These are phyloP conservation scores for Psilopogon haemacephalus DNA, from an alignment of 2,113 vertebrate genomes.

Conservation along the genomic window DNA sequence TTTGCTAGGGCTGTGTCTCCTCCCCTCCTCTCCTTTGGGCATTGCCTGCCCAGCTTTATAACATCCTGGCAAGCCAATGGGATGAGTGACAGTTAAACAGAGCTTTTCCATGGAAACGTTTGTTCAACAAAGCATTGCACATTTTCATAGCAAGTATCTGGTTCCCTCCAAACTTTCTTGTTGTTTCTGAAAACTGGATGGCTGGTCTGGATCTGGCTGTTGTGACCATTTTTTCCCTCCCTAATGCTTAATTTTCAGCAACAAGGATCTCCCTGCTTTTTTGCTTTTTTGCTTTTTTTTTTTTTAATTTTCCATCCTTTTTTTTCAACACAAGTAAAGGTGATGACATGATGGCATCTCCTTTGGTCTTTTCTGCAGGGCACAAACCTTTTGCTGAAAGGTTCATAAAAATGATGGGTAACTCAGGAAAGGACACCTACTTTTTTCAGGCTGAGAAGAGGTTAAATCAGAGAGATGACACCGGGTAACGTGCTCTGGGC, in stretches of 20 bases:
- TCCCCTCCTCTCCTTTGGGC: neutral
- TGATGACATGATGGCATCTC: neutral
- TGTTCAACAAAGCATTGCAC: constrained; percentile 16
- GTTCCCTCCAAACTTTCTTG: constrained; percentile 28
- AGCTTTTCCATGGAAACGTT: constrained; percentile 48
- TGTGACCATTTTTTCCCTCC: neutral
- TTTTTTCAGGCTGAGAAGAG: neutral
- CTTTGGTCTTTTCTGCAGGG: neutral
- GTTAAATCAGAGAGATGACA: neutral
- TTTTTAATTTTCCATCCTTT: neutral
- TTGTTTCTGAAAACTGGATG: constrained; percentile 6
- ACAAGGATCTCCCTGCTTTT: neutral
- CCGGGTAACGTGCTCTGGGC: neutral
- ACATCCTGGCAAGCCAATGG: neutral
- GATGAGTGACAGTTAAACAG: neutral
- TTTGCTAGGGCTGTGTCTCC: neutral
- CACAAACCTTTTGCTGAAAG: neutral
- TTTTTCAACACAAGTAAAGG: neutral
- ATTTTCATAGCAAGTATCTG: constrained; percentile 27
- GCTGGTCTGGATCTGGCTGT: neutral
- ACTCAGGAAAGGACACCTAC: neutral
- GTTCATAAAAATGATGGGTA: neutral
- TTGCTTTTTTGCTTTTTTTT: neutral
- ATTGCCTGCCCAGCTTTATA: constrained; percentile 24
- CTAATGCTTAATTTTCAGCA: neutral